Percentiles rank a stretch among this genome's conserved stretches.
These are phyloP conservation scores for Prosopocoilus inquinatus DNA, from an alignment of 2,888 invertebrate species.

Conservation along the genomic window DNA sequence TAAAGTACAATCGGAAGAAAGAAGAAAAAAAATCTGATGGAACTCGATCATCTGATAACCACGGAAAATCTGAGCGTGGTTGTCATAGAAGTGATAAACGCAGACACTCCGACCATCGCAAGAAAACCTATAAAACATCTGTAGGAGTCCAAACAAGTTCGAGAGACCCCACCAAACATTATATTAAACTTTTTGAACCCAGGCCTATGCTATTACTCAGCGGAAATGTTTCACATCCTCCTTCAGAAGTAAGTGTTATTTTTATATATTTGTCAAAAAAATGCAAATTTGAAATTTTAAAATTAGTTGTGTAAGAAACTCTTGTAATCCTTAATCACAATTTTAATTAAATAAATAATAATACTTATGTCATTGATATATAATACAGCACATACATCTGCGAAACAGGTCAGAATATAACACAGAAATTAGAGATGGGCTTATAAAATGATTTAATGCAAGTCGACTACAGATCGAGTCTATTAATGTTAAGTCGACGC, in stretches of 20 bases:
- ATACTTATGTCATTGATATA: no score
- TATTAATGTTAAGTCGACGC: no score
- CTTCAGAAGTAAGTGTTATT: slow-evolving; percentile 42
- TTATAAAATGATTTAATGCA: no score
- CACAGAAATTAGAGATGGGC: no score
- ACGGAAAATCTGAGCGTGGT: slow-evolving; percentile 17
- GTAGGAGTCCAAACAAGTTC: slow-evolving; percentile 28
- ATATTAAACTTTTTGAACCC: slow-evolving; percentile 27
- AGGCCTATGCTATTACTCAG: slow-evolving; percentile 30
- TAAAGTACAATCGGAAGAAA: slow-evolving; percentile 12
- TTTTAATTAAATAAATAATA: no score
- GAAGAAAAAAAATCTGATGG: slow-evolving; percentile 31
- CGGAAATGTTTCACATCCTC: slow-evolving; percentile 47
- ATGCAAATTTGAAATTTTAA: neutral
- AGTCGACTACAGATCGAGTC: no score
- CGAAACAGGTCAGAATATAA: no score
- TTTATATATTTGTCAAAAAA: neutral
- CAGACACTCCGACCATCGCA: slow-evolving; percentile 17
- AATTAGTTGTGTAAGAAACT: neutral
- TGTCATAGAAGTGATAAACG: slow-evolving; percentile 14
- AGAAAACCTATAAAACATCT: slow-evolving; percentile 14
- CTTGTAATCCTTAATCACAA: neutral
- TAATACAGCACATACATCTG: no score
- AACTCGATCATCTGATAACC: slow-evolving; percentile 24
- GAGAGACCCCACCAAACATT: slow-evolving; percentile 15